Base-by-base conservation (phyloP, 1,140 invertebrate genomes). In the Drosophila pectinifera region DNA sequence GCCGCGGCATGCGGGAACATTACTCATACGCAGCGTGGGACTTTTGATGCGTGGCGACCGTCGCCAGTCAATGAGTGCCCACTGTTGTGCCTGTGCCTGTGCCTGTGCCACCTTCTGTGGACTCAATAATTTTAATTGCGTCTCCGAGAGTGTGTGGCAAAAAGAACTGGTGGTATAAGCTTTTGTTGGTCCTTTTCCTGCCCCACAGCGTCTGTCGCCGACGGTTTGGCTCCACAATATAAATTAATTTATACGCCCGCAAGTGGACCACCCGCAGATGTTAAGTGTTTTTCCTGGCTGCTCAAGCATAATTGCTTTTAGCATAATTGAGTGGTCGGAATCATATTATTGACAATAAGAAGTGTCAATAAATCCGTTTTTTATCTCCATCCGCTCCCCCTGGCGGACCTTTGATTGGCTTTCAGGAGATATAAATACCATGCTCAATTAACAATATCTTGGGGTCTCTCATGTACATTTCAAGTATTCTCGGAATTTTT, bases 21-120 rank as follows among this genome's bases (percentile, higher is more conserved):
- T 88, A 83, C 83, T 89, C 84, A 89, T 88, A 88, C 83, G 83
- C 83, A 83, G 76, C 63, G 83, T 89, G 84, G 67, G 58, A 49
- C 58, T 38, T 59, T 77, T 73, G 55, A 76, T 55, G 73, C 46
- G 53, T 63, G 75, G 64, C 41, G 41, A 78, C 42, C 73, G 51
- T 24, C 61, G 64, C 42, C 22, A 46, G 63, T 58, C 42, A 63
- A 55, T 70, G 63, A 45, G 46, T 38, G 42, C 51, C 67, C 34
- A 69, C 67, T 46, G 48, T 31, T 20, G 31, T 10, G 42, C 20
- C 67, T 31, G 16, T n/a, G 28, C 14, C 63, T 31, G 31, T 39
- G 49, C 31, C n/a, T 16, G 38, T 39, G 49, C 49, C 34, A 53
- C 16, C 63, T 63, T 18, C 20, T 34, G 69, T 59, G 69, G 59